A percentile compares a stretch with the other conserved stretches of the same genome.
Conservation (phyloP, 1,140 invertebrate species). For the Nixonia krombeini region DNA sequence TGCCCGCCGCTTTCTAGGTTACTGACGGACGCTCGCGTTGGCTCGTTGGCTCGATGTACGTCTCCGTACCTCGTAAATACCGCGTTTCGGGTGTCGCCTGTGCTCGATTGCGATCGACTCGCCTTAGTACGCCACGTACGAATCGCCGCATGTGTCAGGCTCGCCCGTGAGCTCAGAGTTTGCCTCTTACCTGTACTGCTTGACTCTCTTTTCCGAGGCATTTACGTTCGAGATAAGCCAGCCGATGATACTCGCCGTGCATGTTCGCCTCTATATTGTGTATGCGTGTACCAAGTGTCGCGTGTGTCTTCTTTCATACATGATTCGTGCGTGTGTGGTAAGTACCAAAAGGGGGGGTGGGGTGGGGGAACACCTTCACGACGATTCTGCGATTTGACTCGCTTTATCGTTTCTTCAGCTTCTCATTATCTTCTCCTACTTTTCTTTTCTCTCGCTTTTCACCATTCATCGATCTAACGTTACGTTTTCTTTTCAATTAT, state of each 20-base stretch:
- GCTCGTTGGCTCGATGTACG: slow-evolving; percentile 6
- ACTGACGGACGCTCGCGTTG: slow-evolving; percentile 40
- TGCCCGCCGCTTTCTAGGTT: slow-evolving; percentile 63
- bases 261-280: slow-evolving; percentile 2
- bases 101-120: slow-evolving; percentile 2
- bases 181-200: not conserved
- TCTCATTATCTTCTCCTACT: no score
- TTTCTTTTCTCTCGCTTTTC: no score
- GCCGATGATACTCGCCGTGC: slow-evolving; percentile 3
- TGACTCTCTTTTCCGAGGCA: not conserved
- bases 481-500: no score
- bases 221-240: slow-evolving; percentile 3
- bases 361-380: slow-evolving; percentile 5
- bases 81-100: slow-evolving; percentile 8
- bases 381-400: no score
- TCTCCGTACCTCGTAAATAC: slow-evolving; percentile 9
- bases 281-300: slow-evolving; percentile 3
- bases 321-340: slow-evolving; percentile 21
- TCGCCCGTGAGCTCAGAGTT: slow-evolving; percentile 5
- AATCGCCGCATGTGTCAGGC: slow-evolving; percentile 16
- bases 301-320: slow-evolving; percentile 13
- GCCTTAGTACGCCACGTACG: slow-evolving; percentile 4
- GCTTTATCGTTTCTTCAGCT: no score
- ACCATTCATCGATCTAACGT: no score
- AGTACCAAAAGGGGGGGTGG: slow-evolving; percentile 19